Evolutionary conservation across 2,113 vertebrate genomes (phyloP), one percentile per base, ranked within the genome.

Genomic region (Forbesichthys papilliferus): DNA sequence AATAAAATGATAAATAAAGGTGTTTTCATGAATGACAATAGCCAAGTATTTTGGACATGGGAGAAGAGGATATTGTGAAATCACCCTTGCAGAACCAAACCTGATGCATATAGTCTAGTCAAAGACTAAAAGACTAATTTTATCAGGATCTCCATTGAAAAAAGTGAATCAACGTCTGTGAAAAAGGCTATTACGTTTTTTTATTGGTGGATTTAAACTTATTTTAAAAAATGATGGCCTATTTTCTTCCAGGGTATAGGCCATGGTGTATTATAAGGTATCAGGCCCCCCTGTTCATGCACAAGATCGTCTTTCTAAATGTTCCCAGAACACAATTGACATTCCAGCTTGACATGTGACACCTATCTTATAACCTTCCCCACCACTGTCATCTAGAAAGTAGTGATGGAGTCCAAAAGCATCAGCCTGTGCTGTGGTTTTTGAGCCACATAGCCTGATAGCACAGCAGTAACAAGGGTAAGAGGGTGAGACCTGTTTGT

Each of bases 1-100:
- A n/a, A n/a, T n/a, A n/a, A n/a, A n/a, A n/a, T 18, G 6, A 71
- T 69, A 12, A 82, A 70, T 79, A 79, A 87, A 81, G 11, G 5
- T 49, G 6, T 7, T 55, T 56, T 54, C 64, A 8, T 42, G 36
- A 42, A 5, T 42, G 36, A 42, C 7, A 42, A 6, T 8, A 0
- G 36, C 36, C 36, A 42, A 42, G 6, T 5, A 42, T 42, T n/a
- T 54, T n/a, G 3, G 34, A 42, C 36, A 42, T 6, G 7, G 7
- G 36, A 42, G 36, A 6, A 42, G 36, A 42, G 36, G 36, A 8
- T 42, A 42, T 6, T 42, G 4, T 42, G 36, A 42, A 42, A 27
- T 27, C 27, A 27, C 27, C 27, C 27, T 27, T 27, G 27, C 27
- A 27, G 27, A 27, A 27, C 27, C 6, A 42, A 42, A 6, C 5